Conservation (phyloP, 64 coral and sea anemone genomes). For the Orbicella faveolata region DNA sequence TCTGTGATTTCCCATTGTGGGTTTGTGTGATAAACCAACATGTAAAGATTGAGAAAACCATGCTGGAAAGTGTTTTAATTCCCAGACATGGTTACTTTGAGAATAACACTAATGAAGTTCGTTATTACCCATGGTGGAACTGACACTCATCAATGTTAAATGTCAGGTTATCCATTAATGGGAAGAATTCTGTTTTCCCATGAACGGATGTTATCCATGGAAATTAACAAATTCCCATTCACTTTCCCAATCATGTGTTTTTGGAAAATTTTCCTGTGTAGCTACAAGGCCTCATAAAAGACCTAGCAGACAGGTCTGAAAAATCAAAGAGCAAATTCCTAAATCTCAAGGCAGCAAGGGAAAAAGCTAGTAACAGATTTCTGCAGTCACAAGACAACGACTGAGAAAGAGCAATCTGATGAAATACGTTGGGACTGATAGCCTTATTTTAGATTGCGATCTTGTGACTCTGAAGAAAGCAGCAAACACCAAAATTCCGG, state of each 20-base stretch:
- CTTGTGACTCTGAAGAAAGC: no score
- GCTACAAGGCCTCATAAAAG: no score
- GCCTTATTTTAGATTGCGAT: no score
- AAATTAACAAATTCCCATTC: conserved; percentile 12
- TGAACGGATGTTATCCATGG: conserved; percentile 11
- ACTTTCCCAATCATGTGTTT: conserved; percentile 25
- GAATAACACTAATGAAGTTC: conserved; percentile 18
- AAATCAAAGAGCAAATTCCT: no score
- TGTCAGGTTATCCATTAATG: background rate
- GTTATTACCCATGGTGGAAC: background rate
- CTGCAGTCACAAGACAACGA: no score
- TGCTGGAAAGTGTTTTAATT: background rate
- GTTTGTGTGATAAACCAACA: background rate
- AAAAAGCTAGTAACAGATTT: no score
- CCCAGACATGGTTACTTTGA: conserved; percentile 5
- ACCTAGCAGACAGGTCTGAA: no score
- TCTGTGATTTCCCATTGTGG: conserved; percentile 16
- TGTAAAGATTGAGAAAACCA: background rate
- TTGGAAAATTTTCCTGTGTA: background rate
- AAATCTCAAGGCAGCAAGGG: no score
- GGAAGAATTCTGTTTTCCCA: conserved; percentile 26
- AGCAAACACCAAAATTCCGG: no score
- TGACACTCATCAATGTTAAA: background rate
- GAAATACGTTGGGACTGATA: no score
- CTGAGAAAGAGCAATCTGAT: no score